Base-by-base conservation (phyloP, 1,140 invertebrate genomes). In the Drosophila trapezifrons region DNA sequence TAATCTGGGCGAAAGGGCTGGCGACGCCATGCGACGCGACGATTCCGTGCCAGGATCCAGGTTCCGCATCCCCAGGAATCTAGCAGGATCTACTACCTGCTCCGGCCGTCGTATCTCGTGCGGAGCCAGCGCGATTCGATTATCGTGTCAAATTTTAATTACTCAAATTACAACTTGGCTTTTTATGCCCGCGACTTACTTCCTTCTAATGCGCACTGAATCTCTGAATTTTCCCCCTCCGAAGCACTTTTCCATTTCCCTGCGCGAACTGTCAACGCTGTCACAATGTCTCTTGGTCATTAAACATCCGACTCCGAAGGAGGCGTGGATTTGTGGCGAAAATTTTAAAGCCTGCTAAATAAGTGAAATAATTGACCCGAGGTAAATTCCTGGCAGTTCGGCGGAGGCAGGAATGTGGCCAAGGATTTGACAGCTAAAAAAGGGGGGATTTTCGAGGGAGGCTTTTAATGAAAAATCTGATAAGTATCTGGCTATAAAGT, bases 141-240 rank as follows among this genome's bases (percentile, higher is more conserved):
- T 87, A 87, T 87, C 83, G 83, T 87, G 79, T 89, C 83, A 87
- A 79, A 83, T 87, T 87, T 87, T 87, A 87, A 87, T 87, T 87
- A 87, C 83, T 89, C 76, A 87, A 87, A 87, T 87, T 80, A 87
- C 84, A 83, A 77, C 67, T 76, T 58, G 76, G 76, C 79, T 77
- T 79, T 79, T 87, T 87, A 87, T 83, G 83, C 82, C 73, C 46
- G 49, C 73, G 73, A 80, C 78, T 84, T 84, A 80, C 67, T 78
- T 74, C 55, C 62, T 47, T 62, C 62, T 57, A 70, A 71, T 71
- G 67, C 40, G 29, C 60, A 38, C 59, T 29, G 60, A 66, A 64
- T 64, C 32, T 22, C 59, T 22, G 59, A 47, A n/a, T 66, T 29
- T n/a, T 17, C 37, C 38, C 37, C 17, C 32, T 6, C 27, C 43